Evolutionary conservation across 2,797 vertebrate species (phyloP).

Genomic region (Tolypeutes matacus): DNA sequence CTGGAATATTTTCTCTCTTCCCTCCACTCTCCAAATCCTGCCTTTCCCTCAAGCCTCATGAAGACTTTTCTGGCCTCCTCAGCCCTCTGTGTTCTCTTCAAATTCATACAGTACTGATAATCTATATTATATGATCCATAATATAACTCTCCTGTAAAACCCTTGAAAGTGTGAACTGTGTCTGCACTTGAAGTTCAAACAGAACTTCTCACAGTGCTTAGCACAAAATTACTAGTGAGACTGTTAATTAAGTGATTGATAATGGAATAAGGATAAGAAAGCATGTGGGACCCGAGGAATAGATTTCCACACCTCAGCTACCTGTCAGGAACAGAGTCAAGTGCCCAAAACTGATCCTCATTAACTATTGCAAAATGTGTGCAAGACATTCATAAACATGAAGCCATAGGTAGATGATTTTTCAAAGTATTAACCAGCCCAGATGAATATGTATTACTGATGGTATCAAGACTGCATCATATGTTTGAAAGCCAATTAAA

Average conservation of each 20-base stretch:
- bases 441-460: constrained; percentile 78
- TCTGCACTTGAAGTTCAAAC: neutral
- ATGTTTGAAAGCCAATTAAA: constrained; percentile 70
- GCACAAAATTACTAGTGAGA: neutral
- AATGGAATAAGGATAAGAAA: neutral
- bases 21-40: neutral
- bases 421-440: constrained; percentile 71
- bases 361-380: constrained; percentile 53
- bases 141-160: neutral
- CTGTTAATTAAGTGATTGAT: neutral
- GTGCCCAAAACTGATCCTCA: constrained; percentile 36
- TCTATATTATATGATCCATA: neutral
- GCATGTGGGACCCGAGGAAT: neutral
- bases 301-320: constrained; percentile 54
- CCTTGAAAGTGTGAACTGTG: neutral
- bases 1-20: neutral
- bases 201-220: neutral
- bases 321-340: constrained; percentile 48
- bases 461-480: constrained; percentile 48
- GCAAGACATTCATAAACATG: constrained; percentile 78
- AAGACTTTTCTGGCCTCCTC: neutral
- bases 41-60: neutral
- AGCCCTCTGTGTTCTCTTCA: neutral
- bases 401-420: constrained; percentile 78
- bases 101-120: neutral